Percentiles rank a stretch among this genome's conserved stretches.
These are phyloP conservation scores for Siniperca scherzeri DNA, from an alignment of 2,797 vertebrate genomes.

Conservation along the genomic window DNA sequence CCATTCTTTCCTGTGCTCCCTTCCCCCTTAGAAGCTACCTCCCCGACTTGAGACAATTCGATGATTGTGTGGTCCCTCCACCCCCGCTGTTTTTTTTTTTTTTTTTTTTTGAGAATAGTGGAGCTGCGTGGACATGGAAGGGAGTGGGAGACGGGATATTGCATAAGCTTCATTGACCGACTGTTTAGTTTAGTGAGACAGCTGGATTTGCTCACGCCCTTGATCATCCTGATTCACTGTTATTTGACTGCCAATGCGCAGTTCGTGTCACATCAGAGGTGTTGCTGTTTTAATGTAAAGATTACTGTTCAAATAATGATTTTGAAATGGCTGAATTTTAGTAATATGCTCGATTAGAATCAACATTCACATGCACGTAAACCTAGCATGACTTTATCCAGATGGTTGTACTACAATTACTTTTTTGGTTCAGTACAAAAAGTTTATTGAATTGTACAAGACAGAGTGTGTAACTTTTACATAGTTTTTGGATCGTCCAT, in stretches of 20 bases:
- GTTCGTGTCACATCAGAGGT: constrained; percentile 2
- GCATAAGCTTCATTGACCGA: constrained; percentile 74
- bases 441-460: not conserved
- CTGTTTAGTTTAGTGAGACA: constrained; percentile 72
- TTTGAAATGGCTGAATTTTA: not conserved
- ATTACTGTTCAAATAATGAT: not conserved
- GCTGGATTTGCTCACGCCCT: constrained; percentile 71
- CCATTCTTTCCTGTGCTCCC: constrained; percentile 72
- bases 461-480: not conserved
- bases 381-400: not conserved
- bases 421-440: not conserved
- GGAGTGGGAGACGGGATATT: constrained; percentile 80
- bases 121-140: constrained; percentile 69
- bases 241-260: constrained; percentile 30
- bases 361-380: not conserved
- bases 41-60: constrained; percentile 73
- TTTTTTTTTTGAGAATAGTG: constrained; percentile 45
- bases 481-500: not conserved
- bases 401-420: not conserved
- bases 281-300: constrained; percentile 1
- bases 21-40: constrained; percentile 71
- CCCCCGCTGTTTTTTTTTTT: constrained; percentile 57
- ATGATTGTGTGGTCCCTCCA: constrained; percentile 82
- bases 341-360: not conserved
- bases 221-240: constrained; percentile 40